A percentile compares a stretch with the other conserved stretches of the same genome.
phyloP scores from a whole-genome alignment of 2,888 invertebrate species.

The Drosophila mayaguana region DNA sequence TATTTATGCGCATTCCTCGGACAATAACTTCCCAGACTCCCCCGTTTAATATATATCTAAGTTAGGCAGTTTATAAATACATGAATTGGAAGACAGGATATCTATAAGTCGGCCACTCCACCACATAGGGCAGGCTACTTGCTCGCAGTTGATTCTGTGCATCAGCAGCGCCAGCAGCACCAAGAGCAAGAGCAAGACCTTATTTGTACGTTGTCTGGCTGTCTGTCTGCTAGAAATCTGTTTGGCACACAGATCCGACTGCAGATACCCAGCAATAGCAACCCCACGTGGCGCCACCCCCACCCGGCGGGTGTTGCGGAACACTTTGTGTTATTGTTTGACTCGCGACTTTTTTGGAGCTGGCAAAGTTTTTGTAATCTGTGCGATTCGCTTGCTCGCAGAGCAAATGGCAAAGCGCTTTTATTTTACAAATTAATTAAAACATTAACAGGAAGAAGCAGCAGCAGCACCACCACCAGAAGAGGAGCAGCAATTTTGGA shows the following conservation, averaged over 20 bases:
- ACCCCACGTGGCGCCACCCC: neutral
- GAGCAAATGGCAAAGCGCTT: slow-evolving; percentile 44
- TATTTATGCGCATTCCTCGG: too few relatives aligned
- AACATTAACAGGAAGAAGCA: slow-evolving; percentile 57
- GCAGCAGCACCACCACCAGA: neutral
- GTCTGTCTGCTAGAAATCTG: slow-evolving; percentile 54
- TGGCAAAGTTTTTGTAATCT: slow-evolving; percentile 45
- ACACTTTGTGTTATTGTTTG: slow-evolving; percentile 48
- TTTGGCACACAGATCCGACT: slow-evolving; percentile 53
- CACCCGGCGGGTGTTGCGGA: neutral
- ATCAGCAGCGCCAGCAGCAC: slow-evolving; percentile 33
- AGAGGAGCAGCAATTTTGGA: slow-evolving; percentile 14
- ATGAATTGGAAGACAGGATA: neutral
- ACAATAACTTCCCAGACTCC: too few relatives aligned
- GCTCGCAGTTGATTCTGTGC: slow-evolving; percentile 31
- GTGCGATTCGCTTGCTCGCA: slow-evolving; percentile 22
- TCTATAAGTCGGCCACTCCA: neutral
- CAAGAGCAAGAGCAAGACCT: slow-evolving; percentile 46
- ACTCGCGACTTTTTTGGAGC: slow-evolving; percentile 21
- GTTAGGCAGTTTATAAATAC: neutral
- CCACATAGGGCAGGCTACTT: neutral
- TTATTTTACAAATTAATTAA: slow-evolving; percentile 71
- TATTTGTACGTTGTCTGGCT: slow-evolving; percentile 61
- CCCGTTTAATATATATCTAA: neutral
- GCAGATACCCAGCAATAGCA: slow-evolving; percentile 25